phyloP scores from a whole-genome alignment of 2,113 vertebrate genomes.

The Geococcyx californianus region DNA sequence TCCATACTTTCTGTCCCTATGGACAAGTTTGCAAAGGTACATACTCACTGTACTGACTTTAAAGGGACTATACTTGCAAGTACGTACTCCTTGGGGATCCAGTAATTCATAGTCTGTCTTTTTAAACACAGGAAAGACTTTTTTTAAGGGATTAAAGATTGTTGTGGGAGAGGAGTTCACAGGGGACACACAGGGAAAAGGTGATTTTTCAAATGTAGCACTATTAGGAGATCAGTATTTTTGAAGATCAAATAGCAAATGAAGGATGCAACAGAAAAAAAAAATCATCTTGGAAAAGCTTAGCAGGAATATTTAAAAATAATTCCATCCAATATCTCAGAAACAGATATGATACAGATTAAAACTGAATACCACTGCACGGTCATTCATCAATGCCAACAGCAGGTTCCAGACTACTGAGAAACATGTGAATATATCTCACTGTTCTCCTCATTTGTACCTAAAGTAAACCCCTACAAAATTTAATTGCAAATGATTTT shows the following conservation, averaged over 20 bases:
- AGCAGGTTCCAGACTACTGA: not conserved
- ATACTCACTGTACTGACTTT: not conserved
- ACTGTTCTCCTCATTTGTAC: not conserved
- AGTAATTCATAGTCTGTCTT: not conserved
- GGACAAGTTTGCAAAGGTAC: not conserved
- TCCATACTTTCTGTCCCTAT: not conserved
- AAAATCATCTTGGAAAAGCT: not conserved
- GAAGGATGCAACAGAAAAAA: not conserved
- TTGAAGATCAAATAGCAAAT: not conserved
- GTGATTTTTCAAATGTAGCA: not conserved
- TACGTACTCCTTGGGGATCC: not conserved
- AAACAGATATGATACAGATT: not conserved
- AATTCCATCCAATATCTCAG: not conserved
- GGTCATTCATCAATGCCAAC: constrained; percentile 9
- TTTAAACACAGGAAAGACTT: not conserved
- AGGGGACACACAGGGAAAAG: not conserved
- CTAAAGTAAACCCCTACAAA: not conserved
- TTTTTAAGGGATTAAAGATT: not conserved
- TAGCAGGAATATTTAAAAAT: not conserved
- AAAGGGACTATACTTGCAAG: not conserved
- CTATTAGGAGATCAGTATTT: not conserved
- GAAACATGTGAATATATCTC: not conserved
- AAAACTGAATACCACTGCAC: not conserved
- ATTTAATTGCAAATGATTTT: not conserved
- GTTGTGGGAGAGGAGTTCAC: not conserved